phyloP scores from a whole-genome alignment of 2,797 vertebrate species.

The Synanceia verrucosa region DNA sequence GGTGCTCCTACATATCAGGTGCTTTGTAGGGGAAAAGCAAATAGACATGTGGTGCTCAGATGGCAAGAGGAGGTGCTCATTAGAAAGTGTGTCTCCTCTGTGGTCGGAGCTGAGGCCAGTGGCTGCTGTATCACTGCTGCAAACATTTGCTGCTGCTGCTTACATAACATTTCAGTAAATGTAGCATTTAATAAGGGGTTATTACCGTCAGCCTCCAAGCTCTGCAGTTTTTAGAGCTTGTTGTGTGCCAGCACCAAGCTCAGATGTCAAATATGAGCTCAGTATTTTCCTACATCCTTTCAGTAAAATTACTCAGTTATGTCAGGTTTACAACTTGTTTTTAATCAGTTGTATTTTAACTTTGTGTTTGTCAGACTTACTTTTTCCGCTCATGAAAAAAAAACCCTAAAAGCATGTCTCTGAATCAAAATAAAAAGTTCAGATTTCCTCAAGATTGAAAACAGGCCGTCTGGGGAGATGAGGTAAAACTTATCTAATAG shows the following conservation, averaged over 20 bases:
- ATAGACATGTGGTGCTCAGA: conserved; percentile 8
- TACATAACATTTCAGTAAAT: conserved; percentile 6
- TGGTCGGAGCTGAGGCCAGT: conserved; percentile 19
- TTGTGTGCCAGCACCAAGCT: conserved; percentile 2
- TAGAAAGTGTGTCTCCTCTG: conserved; percentile 17
- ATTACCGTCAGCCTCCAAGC: conserved; percentile 3
- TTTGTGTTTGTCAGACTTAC: conserved; percentile 10
- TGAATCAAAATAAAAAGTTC: background rate
- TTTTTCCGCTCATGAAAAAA: background rate
- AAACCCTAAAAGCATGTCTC: background rate
- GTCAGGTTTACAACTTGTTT: conserved; percentile 9
- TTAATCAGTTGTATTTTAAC: conserved; percentile 19
- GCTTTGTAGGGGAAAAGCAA: background rate
- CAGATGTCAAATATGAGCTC: conserved; percentile 9
- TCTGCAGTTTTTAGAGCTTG: conserved; percentile 13
- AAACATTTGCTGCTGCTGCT: conserved; percentile 7
- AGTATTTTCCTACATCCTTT: background rate
- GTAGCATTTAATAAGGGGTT: conserved; percentile 32
- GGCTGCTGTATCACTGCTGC: conserved; percentile 3
- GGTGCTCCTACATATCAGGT: background rate
- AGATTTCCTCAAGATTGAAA: background rate
- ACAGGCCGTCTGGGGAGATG: background rate
- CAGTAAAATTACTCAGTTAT: conserved; percentile 6
- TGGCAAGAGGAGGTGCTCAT: conserved; percentile 12
- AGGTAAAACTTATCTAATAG: background rate